Percentiles rank a stretch among this genome's conserved stretches.
These are phyloP conservation scores for Paguma larvata DNA, from an alignment of 2,797 vertebrate species.

Conservation along the genomic window DNA sequence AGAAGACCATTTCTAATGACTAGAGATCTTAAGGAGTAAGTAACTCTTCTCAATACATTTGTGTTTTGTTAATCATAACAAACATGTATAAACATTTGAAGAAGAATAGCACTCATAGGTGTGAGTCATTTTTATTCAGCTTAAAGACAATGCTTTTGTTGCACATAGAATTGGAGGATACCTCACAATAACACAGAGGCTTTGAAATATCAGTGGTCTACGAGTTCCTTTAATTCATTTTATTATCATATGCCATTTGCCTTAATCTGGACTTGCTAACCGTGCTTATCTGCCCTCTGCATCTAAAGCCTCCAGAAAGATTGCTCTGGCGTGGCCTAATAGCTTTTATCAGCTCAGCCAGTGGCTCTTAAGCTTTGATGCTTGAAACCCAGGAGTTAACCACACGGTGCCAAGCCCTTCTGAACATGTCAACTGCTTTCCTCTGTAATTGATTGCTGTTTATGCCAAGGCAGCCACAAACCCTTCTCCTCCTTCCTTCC, in stretches of 20 bases:
- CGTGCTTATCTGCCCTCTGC: conserved; percentile 54
- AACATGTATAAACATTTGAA: neutral
- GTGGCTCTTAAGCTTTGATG: conserved; percentile 10
- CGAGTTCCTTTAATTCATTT: conserved; percentile 33
- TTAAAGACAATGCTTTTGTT: neutral
- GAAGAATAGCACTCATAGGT: neutral
- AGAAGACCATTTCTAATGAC: neutral
- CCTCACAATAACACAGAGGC: neutral
- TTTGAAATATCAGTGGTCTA: neutral
- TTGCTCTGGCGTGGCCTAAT: conserved; percentile 44
- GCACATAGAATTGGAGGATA: neutral
- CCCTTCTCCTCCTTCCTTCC: neutral
- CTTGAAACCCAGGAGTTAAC: conserved; percentile 42
- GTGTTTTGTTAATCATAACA: neutral
- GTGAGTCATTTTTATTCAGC: neutral
- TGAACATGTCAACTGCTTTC: neutral
- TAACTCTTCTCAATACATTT: neutral
- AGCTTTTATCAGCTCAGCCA: conserved; percentile 71
- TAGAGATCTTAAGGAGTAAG: neutral
- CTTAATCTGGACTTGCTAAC: conserved; percentile 59
- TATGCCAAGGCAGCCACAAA: neutral
- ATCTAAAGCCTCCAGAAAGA: conserved; percentile 60
- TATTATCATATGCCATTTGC: conserved; percentile 55
- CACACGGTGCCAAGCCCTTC: neutral
- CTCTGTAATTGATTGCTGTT: neutral